These are phyloP conservation scores for Columba livia DNA, from an alignment of 2,113 vertebrate species.

Conservation along the genomic window DNA sequence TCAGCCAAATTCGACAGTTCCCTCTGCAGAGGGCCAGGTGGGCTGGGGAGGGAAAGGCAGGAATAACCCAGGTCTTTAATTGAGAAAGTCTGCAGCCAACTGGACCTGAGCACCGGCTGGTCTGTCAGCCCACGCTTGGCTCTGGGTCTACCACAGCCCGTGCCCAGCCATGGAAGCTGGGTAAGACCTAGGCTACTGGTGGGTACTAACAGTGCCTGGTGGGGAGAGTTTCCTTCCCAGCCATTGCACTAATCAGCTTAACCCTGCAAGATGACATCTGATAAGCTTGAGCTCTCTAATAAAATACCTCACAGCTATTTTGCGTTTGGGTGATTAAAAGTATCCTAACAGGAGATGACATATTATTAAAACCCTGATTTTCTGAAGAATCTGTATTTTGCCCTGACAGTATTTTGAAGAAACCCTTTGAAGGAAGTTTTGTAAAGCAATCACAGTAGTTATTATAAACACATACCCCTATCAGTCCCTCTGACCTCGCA, in stretches of 20 bases:
- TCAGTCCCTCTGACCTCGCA: neutral
- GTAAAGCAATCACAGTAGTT: neutral
- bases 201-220: neutral
- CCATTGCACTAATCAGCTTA: neutral
- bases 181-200: neutral
- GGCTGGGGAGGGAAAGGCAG: neutral
- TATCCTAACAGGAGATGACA: neutral
- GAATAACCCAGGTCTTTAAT: neutral
- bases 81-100: neutral
- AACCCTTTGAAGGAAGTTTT: neutral
- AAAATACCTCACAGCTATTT: neutral
- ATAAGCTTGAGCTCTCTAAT: neutral
- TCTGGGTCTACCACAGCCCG: neutral
- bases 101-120: accelerated
- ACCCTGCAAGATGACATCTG: neutral
- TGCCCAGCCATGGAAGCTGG: accelerated
- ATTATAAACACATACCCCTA: neutral
- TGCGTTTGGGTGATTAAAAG: neutral
- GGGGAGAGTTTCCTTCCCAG: neutral
- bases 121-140: neutral
- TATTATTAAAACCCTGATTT: neutral
- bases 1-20: neutral
- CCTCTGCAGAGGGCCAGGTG: accelerated
- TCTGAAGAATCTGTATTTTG: neutral
- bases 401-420: neutral